Evolutionary conservation across 1,140 invertebrate species (phyloP).

Genomic region (Panagrolaimus sp.): DNA sequence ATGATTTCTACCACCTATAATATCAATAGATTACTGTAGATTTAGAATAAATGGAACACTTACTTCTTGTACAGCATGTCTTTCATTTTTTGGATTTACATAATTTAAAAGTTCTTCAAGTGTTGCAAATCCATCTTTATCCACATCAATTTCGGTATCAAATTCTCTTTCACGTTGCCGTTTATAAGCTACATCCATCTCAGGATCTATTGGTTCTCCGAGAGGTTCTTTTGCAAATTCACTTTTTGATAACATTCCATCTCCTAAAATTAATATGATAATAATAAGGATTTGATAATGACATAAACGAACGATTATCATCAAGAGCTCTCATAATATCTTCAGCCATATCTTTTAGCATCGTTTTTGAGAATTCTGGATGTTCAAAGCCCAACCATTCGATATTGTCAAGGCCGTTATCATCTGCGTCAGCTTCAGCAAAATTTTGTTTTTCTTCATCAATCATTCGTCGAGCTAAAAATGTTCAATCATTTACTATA

Average conservation of each 20-base stretch:
- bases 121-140: conserved; percentile 30
- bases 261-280: conserved; percentile 24
- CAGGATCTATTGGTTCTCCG: conserved; percentile 20
- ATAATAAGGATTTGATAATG: not conserved
- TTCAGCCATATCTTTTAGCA: conserved; percentile 35
- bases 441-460: conserved; percentile 36
- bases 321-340: conserved; percentile 32
- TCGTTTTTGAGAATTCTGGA: conserved; percentile 31
- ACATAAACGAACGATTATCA: conserved; percentile 3
- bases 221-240: conserved; percentile 25
- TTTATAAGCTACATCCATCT: conserved; percentile 27
- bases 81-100: conserved; percentile 28
- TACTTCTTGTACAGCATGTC: conserved; percentile 28
- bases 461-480: conserved; percentile 25
- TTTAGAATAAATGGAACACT: not conserved
- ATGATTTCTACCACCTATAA: conserved; percentile 26
- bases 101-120: conserved; percentile 29
- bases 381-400: conserved; percentile 36
- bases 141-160: conserved; percentile 22
- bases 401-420: conserved; percentile 33
- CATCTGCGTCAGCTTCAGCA: conserved; percentile 29
- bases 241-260: conserved; percentile 24
- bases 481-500: not conserved
- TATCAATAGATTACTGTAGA: not conserved
- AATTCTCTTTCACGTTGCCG: conserved; percentile 29